Evolutionary conservation across 1,140 invertebrate species (phyloP).

Genomic region (Vanessa tameamea): DNA sequence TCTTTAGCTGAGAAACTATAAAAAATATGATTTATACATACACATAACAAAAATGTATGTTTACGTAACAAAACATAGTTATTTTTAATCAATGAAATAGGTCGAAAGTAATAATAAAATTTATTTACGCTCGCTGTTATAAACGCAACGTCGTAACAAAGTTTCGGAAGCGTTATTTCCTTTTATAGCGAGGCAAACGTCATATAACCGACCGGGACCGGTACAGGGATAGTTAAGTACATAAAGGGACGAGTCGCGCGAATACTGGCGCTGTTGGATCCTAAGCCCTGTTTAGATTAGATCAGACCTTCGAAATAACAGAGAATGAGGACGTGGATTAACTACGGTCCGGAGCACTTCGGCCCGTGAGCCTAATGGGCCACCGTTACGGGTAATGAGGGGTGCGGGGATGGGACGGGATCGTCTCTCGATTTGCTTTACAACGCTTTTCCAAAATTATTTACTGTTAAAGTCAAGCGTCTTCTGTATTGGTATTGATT

Average conservation of each 20-base stretch:
- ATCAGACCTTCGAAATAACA: conserved; percentile 81
- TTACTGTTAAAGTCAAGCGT: conserved; percentile 38
- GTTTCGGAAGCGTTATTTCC: conserved; percentile 75
- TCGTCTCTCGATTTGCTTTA: conserved; percentile 50
- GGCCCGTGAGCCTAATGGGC: conserved; percentile 77
- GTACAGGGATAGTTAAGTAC: conserved; percentile 73
- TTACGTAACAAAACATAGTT: background rate
- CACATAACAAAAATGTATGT: background rate
- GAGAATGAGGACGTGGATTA: conserved; percentile 81
- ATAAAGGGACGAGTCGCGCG: conserved; percentile 76
- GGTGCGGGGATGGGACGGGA: conserved; percentile 53
- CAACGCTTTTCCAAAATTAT: conserved; percentile 51
- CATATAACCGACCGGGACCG: conserved; percentile 59
- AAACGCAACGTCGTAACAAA: conserved; percentile 66
- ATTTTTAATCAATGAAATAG: conserved; percentile 6
- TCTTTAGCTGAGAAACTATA: conserved; percentile 5
- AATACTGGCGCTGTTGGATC: conserved; percentile 77
- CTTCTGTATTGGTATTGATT: conserved; percentile 22
- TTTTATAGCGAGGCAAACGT: conserved; percentile 73
- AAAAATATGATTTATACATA: background rate
- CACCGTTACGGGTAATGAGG: conserved; percentile 76
- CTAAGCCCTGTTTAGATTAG: conserved; percentile 80
- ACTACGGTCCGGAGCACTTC: conserved; percentile 78
- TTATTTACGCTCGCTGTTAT: conserved; percentile 34
- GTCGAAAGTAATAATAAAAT: conserved; percentile 8